Evolutionary conservation across 2,113 vertebrate species (phyloP).

Genomic region (Hoplias malabaricus): DNA sequence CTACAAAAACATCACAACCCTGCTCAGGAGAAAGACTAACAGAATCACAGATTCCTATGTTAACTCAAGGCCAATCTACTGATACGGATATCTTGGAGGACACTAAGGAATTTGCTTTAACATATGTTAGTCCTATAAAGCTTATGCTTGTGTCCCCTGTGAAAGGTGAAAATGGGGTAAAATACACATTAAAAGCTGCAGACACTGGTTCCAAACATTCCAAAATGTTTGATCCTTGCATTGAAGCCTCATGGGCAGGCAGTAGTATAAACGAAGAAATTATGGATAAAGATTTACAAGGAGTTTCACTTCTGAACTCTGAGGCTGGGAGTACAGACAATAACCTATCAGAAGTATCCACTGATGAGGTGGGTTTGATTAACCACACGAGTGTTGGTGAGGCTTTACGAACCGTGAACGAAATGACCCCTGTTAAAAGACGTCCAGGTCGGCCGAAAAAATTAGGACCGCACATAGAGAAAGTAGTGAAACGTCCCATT

Average conservation of each 20-base stretch:
- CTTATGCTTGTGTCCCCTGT: slow-evolving; percentile 94
- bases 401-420: slow-evolving; percentile 40
- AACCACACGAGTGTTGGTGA: slow-evolving; percentile 12
- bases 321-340: neutral
- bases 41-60: neutral
- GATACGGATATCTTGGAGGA: slow-evolving; percentile 36
- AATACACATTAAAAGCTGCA: slow-evolving; percentile 87
- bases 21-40: slow-evolving; percentile 35
- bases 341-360: neutral
- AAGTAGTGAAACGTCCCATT: slow-evolving; percentile 87
- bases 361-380: slow-evolving; percentile 47
- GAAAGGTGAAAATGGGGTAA: slow-evolving; percentile 82
- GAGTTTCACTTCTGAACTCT: slow-evolving; percentile 18
- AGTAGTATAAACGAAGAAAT: slow-evolving; percentile 47
- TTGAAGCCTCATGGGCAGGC: slow-evolving; percentile 69
- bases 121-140: slow-evolving; percentile 89
- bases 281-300: slow-evolving; percentile 25
- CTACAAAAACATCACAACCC: slow-evolving; percentile 49
- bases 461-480: slow-evolving; percentile 84
- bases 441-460: slow-evolving; percentile 93
- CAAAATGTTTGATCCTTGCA: slow-evolving; percentile 72
- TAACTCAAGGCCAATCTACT: neutral
- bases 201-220: slow-evolving; percentile 63
- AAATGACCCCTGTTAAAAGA: slow-evolving; percentile 80
- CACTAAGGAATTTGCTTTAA: slow-evolving; percentile 52